These are phyloP conservation scores for Hydrotaea cyrtoneurina DNA, from an alignment of 2,888 invertebrate species.

Conservation along the genomic window DNA sequence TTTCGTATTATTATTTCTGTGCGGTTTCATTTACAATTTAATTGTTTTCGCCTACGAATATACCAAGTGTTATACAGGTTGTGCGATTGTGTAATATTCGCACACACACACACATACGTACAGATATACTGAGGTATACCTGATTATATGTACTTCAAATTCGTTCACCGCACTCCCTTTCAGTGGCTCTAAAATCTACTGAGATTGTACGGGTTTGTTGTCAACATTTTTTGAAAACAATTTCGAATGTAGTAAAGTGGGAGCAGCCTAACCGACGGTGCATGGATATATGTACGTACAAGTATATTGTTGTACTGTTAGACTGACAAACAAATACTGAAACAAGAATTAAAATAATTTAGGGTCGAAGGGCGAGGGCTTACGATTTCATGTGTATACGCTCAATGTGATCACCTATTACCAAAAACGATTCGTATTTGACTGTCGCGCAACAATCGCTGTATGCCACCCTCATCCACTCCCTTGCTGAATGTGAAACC, in stretches of 20 bases:
- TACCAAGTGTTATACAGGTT: not conserved
- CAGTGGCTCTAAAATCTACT: too few species aligned
- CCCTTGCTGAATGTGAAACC: not conserved
- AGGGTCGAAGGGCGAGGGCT: too few species aligned
- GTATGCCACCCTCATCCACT: not conserved
- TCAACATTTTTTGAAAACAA: not conserved
- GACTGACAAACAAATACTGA: not conserved
- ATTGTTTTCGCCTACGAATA: conserved; percentile 52
- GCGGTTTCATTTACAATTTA: conserved; percentile 66
- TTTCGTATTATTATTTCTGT: conserved; percentile 62
- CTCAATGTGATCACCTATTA: conserved; percentile 41
- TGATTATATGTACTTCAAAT: too few species aligned
- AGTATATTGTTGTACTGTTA: too few species aligned
- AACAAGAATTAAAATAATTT: conserved; percentile 13
- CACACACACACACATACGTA: not conserved
- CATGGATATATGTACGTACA: not conserved
- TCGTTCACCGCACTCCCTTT: too few species aligned
- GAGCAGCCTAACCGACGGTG: too few species aligned
- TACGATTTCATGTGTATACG: conserved; percentile 46
- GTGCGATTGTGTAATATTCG: not conserved
- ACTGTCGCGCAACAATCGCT: too few species aligned
- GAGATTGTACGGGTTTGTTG: too few species aligned
- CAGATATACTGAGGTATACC: not conserved
- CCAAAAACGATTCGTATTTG: conserved; percentile 6
- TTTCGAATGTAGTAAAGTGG: not conserved